Evolutionary conservation across 1,140 invertebrate genomes (phyloP), one percentile per base, ranked within the genome.

Genomic region (Drosophila leontia): DNA sequence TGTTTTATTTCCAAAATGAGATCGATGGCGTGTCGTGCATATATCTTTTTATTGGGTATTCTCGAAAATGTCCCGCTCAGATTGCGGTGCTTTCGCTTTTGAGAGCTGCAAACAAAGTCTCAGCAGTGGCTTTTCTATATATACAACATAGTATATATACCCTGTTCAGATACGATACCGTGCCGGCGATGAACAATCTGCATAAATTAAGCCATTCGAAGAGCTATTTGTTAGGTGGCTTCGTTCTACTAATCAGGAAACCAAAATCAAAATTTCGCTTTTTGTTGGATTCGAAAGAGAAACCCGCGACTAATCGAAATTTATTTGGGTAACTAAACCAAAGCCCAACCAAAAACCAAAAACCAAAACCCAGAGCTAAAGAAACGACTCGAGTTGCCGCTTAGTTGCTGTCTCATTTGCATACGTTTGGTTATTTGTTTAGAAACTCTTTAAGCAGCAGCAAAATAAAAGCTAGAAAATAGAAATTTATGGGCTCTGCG

Each of bases 191-290:
- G 75, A 65, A 86, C 82, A 86, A 84, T 82, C 58, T 80, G 84
- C 78, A 88, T 88, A 88, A 84, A 88, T 88, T 88, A 90, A 78
- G 78, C 55, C 47, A 58, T 55, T 55, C 32, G 63, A 32, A 39
- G 39, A 59, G 75, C 56, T 50, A 69, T 29, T 62, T 41, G 35
- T 47, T 19, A 42, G 57, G 55, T 78, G 62, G 79, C 56, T 80
- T 71, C 59, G 84, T 88, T 88, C 84, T 88, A 88, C 85, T 88
- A 88, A 90, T 84, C 84, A 90, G 80, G 79, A 81, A 88, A 80
- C 81, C 68, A 63, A 84, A 87, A 87, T 87, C 83, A 90, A 90
- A 78, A 88, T 88, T 90, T 88, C 85, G 85, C 85, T 88, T 90
- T 88, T 88, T 78, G 80, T 87, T 72, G 68, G 61, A 78, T 68